These are phyloP conservation scores for Dinocampus coccinellae DNA, from an alignment of 2,888 invertebrate genomes.

Conservation along the genomic window DNA sequence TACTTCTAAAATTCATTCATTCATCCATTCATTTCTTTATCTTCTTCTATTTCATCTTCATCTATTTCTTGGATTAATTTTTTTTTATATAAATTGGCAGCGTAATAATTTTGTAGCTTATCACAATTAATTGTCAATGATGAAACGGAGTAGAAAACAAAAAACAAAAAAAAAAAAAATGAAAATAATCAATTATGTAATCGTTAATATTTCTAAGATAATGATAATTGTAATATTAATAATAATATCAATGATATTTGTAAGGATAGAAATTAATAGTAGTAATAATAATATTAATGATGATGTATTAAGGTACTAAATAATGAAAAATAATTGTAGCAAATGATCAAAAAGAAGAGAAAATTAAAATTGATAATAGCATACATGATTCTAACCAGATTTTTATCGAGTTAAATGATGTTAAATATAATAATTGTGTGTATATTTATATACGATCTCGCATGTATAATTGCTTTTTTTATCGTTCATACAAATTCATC, in stretches of 20 bases:
- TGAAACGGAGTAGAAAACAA: conserved; percentile 32
- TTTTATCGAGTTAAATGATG: background rate
- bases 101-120: conserved; percentile 49
- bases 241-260: conserved; percentile 33
- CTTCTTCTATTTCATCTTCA: too few relatives aligned
- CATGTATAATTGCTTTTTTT: conserved; percentile 27
- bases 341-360: background rate
- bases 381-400: conserved; percentile 3
- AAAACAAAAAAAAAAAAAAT: conserved; percentile 27
- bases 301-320: conserved; percentile 20
- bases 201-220: conserved; percentile 39
- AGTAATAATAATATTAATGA: conserved; percentile 30
- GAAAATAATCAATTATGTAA: too few relatives aligned
- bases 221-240: conserved; percentile 26
- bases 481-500: conserved; percentile 54
- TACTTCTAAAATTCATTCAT: background rate
- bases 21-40: background rate
- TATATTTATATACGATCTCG: background rate
- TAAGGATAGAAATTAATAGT: conserved; percentile 15
- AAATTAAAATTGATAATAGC: background rate
- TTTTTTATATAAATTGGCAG: conserved; percentile 50
- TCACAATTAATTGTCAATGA: conserved; percentile 25
- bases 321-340: background rate
- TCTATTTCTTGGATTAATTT: background rate
- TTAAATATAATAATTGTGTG: background rate